Evolutionary conservation across 1,140 invertebrate species (phyloP), one percentile per base, ranked within the genome.

Genomic region (Leptinotarsa undecemlineata): DNA sequence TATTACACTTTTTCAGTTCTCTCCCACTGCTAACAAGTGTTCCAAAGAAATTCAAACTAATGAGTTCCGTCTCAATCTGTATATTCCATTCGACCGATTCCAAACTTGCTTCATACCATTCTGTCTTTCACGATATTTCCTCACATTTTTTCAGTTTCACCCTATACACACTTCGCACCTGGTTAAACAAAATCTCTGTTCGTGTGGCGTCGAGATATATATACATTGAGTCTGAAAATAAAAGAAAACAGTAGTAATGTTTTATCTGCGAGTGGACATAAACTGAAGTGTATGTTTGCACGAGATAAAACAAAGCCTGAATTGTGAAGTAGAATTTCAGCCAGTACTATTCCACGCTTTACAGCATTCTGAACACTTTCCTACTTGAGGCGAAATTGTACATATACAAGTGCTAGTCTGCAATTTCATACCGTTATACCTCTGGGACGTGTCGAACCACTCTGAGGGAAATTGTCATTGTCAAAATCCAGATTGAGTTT

Each of bases 261-360:
- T 23, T 66, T 66, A 69, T 69, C 68, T 48, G 68, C 47, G 48
- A 69, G 68, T 69, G 33, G 68, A 47, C 68, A 48, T 51, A 69
- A 51, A 69, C 42, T 69, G 48, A 23, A 69, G 68, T 69, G 48
- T 69, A 69, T 69, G 68, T 69, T 69, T 51, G 68, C 21, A n/a
- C n/a, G 68, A 17, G 68, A 69, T 69, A 69, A 69, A 69, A 69
- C 48, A 69, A 48, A 20, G 68, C 68, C 51, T 69, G 48, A 69
- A 69, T 69, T 69, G 68, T 69, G 68, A 51, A 69, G 68, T 69
- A 48, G 68, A 69, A 69, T 48, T 69, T 20, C 33, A 48, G 8
- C 5, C 0, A 51, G 68, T 69, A 69, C 48, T 48, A n/a, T 48
- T 69, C 21, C 42, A 69, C 47, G 68, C 68, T 69, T 69, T 48